Conservation (phyloP, 2,888 invertebrate genomes). For the Ischnura elegans region DNA sequence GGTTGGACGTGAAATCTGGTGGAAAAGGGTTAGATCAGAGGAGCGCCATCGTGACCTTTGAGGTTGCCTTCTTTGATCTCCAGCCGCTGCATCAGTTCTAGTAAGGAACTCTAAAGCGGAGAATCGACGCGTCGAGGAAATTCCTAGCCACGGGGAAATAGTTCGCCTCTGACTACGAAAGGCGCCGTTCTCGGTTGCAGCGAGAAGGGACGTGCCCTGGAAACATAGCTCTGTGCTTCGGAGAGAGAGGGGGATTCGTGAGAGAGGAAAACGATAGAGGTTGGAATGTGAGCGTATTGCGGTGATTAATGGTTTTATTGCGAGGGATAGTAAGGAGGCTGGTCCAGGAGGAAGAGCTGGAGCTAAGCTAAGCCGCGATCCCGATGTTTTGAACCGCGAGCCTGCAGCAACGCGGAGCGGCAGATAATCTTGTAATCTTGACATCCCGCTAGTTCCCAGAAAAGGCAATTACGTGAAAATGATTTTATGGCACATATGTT, state of each 20-base stretch:
- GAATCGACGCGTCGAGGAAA: neutral
- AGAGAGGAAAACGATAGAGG: constrained; percentile 3
- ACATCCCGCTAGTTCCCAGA: no score
- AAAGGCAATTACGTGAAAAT: no score
- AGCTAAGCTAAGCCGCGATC: neutral
- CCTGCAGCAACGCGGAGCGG: no score
- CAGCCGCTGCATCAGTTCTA: neutral
- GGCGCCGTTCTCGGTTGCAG: neutral
- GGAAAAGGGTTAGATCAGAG: neutral
- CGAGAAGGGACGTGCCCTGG: neutral
- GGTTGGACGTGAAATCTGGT: neutral
- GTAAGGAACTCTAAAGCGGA: neutral
- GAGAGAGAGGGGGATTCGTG: neutral
- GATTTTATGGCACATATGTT: no score
- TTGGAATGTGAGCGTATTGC: constrained; percentile 8
- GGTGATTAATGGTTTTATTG: neutral
- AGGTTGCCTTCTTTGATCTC: neutral
- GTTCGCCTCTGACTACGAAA: neutral
- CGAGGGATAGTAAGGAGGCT: neutral
- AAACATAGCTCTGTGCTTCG: neutral
- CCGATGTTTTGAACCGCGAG: neutral
- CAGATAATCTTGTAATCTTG: no score
- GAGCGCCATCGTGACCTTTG: no score
- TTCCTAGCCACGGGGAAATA: neutral
- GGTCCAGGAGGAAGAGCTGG: neutral